Conservation (phyloP, 2,113 vertebrate species). For the Cisticola juncidis region DNA sequence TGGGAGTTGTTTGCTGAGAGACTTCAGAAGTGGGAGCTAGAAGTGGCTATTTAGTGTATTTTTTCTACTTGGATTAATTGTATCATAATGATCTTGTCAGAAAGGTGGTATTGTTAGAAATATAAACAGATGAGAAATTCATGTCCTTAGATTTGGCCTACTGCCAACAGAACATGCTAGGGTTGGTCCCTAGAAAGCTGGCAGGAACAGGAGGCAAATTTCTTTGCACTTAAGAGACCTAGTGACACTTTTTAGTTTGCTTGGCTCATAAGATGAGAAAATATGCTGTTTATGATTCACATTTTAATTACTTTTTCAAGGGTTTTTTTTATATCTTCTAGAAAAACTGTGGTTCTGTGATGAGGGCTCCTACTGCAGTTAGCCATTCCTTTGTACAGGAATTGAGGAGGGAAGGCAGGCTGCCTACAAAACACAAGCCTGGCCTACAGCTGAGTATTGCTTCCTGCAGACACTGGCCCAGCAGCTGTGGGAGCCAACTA, state of each 20-base stretch:
- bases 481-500: rapidly evolving
- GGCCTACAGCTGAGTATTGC: rapidly evolving
- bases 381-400: neutral
- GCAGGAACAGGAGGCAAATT: neutral
- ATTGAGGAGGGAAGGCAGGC: neutral
- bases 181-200: neutral
- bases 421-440: neutral
- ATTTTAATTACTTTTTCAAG: neutral
- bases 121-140: neutral
- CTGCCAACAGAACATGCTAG: neutral
- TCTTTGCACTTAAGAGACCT: neutral
- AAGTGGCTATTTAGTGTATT: neutral
- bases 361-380: neutral
- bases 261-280: neutral
- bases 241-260: neutral
- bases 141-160: neutral
- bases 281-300: neutral
- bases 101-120: neutral
- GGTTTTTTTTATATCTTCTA: neutral
- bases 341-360: neutral
- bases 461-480: neutral
- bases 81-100: neutral
- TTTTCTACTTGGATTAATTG: neutral
- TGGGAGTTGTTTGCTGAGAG: neutral
- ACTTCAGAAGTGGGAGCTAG: neutral